A percentile compares a stretch with the other conserved stretches of the same genome.
Conservation (phyloP, 2,888 invertebrate genomes). For the Sinodicranocentrus sp. region DNA sequence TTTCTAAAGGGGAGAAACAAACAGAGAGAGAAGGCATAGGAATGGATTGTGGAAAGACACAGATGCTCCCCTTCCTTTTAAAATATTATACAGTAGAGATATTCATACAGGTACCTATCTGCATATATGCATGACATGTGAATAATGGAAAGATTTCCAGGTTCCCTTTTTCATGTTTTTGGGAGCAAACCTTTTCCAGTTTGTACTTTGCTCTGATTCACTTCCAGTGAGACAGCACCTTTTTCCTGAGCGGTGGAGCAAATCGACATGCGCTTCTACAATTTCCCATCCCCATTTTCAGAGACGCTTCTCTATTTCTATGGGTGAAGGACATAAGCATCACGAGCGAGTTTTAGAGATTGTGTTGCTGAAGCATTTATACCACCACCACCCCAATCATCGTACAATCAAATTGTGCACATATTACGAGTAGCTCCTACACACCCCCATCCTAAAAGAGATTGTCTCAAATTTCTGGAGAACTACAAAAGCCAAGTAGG, state of each 20-base stretch:
- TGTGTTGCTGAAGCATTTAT: too few species aligned
- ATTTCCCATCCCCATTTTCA: slow-evolving; percentile 35
- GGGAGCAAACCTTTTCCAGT: not conserved
- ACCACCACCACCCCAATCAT: too few species aligned
- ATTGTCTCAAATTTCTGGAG: too few species aligned
- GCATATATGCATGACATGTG: not conserved
- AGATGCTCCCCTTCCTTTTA: not conserved
- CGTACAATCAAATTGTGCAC: too few species aligned
- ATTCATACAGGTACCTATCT: too few species aligned
- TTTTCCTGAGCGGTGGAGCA: slow-evolving; percentile 23
- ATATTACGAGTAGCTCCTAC: too few species aligned
- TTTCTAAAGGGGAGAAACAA: too few species aligned
- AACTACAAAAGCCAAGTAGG: too few species aligned
- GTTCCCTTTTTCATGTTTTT: not conserved
- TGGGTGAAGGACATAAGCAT: too few species aligned
- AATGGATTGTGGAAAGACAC: slow-evolving; percentile 21
- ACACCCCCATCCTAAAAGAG: too few species aligned
- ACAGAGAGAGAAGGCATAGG: not conserved
- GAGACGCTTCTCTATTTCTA: too few species aligned
- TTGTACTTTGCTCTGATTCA: slow-evolving; percentile 9
- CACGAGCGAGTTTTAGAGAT: too few species aligned
- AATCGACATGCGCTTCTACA: slow-evolving; percentile 55
- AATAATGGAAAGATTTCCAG: slow-evolving; percentile 16
- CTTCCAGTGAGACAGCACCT: slow-evolving; percentile 13
- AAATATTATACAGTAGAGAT: not conserved